A percentile compares a stretch with the other conserved stretches of the same genome.
phyloP scores from a whole-genome alignment of 2,888 invertebrate species.

The Diachrysia chrysitis region DNA sequence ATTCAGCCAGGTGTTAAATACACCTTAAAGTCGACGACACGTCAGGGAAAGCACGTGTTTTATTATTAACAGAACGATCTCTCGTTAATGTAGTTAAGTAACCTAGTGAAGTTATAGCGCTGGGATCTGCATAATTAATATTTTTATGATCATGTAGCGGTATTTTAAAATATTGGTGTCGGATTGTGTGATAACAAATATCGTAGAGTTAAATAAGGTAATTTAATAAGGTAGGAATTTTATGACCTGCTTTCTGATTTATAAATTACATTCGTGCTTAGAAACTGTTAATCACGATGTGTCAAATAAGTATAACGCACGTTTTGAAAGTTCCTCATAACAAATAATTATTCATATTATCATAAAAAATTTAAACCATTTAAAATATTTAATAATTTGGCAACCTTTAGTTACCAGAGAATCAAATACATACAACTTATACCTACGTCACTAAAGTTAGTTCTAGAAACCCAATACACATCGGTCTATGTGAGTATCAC shows the following conservation, averaged over 20 bases:
- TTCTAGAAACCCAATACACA: neutral
- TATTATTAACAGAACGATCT: conserved; percentile 54
- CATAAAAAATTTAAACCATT: no score
- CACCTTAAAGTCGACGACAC: conserved; percentile 23
- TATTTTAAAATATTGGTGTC: conserved; percentile 30
- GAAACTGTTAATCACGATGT: neutral
- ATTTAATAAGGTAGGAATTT: neutral
- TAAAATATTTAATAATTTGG: no score
- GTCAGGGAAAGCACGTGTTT: conserved; percentile 36
- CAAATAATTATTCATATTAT: neutral
- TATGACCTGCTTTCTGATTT: neutral
- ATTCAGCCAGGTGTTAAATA: neutral
- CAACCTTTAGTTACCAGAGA: no score
- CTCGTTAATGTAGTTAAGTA: conserved; percentile 37
- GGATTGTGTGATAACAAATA: conserved; percentile 17
- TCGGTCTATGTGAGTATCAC: conserved; percentile 6
- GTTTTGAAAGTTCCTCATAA: neutral
- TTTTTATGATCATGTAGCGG: conserved; percentile 41
- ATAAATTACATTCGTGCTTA: conserved; percentile 4
- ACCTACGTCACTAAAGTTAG: neutral
- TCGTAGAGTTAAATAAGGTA: neutral
- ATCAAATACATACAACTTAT: neutral
- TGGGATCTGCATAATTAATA: conserved; percentile 56
- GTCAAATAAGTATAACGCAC: neutral
- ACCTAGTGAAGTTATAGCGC: conserved; percentile 41